Evolutionary conservation across 1,140 invertebrate species (phyloP).

Genomic region (Tribolium castaneum): DNA sequence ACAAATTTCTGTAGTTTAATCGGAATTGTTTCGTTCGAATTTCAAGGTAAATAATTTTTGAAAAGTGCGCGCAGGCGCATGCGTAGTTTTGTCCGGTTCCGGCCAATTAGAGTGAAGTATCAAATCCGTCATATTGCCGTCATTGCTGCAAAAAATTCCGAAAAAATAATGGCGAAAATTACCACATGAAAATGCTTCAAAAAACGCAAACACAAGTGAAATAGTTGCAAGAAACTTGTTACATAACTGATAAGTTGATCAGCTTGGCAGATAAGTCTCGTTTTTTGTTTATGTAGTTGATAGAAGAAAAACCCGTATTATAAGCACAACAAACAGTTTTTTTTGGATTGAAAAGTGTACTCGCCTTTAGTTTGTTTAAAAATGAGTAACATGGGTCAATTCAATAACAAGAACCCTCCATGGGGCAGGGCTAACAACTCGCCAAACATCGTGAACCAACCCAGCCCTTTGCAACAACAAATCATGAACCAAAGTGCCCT

Average conservation of each 20-base stretch:
- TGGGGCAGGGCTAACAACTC: constrained; percentile 67
- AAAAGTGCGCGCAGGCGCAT: not conserved
- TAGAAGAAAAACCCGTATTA: not conserved
- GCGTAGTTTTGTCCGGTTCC: not conserved
- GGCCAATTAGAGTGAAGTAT: not conserved
- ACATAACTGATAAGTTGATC: not conserved
- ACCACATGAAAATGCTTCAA: not conserved
- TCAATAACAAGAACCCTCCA: constrained; percentile 67
- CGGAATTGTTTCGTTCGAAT: too few species aligned
- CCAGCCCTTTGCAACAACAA: constrained; percentile 68
- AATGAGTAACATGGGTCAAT: constrained; percentile 38
- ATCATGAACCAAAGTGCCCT: constrained; percentile 68
- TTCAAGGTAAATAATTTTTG: too few species aligned
- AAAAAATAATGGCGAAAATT: constrained; percentile 9
- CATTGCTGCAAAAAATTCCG: not conserved
- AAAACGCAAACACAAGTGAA: not conserved
- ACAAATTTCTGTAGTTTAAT: too few species aligned
- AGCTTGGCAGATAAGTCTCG: not conserved
- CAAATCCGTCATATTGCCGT: constrained; percentile 6
- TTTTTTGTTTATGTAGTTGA: not conserved
- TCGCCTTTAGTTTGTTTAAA: constrained; percentile 3
- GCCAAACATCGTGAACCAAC: constrained; percentile 62
- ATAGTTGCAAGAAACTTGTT: not conserved
- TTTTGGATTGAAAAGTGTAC: not conserved
- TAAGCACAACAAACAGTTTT: not conserved